A percentile compares a stretch with the other conserved stretches of the same genome.
Evolutionary conservation across 2,113 vertebrate species (phyloP).

Genomic region (Neotragus moschatus): DNA sequence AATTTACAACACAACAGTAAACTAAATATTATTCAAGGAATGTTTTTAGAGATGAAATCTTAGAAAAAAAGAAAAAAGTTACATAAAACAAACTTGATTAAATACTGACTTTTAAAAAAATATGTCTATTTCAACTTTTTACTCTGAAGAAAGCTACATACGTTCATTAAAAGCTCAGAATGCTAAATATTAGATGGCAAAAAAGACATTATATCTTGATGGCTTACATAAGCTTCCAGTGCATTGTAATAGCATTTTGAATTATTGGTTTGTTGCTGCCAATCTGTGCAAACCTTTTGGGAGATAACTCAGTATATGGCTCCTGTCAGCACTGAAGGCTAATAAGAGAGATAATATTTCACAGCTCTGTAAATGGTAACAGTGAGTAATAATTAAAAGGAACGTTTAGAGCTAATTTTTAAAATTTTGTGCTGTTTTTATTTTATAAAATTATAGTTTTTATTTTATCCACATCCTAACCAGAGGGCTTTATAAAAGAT

Average conservation of each 20-base stretch:
- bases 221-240: not conserved
- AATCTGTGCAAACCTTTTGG: not conserved
- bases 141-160: not conserved
- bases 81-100: not conserved
- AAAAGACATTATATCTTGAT: slow-evolving; percentile 15
- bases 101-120: not conserved
- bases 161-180: not conserved
- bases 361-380: not conserved
- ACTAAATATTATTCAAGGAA: not conserved
- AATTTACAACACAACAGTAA: not conserved
- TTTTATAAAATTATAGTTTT: not conserved
- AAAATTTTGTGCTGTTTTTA: not conserved
- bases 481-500: not conserved
- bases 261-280: not conserved
- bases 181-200: not conserved
- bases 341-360: not conserved
- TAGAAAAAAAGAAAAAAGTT: not conserved
- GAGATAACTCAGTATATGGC: not conserved
- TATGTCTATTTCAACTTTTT: not conserved
- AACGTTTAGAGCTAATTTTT: not conserved
- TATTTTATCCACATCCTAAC: not conserved
- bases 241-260: not conserved
- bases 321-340: not conserved
- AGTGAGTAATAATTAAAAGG: not conserved
- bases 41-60: not conserved